Base-by-base conservation (phyloP, 1,140 invertebrate genomes). In the Trichonephila clavipes region DNA sequence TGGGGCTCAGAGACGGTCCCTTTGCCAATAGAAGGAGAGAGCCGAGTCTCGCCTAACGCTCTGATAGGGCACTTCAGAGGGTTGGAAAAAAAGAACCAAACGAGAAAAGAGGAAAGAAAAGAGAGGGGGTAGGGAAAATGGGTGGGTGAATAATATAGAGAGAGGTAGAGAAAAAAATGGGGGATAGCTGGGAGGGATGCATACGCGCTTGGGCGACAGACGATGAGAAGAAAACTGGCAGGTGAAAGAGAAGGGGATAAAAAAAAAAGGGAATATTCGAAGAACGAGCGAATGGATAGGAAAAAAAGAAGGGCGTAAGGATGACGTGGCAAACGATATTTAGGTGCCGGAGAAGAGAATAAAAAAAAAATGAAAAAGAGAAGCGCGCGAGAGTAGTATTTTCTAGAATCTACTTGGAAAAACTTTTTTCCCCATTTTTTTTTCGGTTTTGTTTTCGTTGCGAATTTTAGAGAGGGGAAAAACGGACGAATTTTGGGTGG, bases 31-130 rank as follows among this genome's bases (percentile, higher is more conserved):
- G 64, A 88, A 34, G 40, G 21, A 66, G 87, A 88, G 87, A 88
- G 44, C 62, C 14, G 64, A 16, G 62, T 69, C 34, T 69, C 66
- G 87, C n/a, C 87, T 61, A 72, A 51, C 87, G 87, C 64, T 87
- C 85, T 88, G 87, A 88, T 88, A 88, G 87, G 87, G 64, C 64
- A 69, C 62, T 88, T 88, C 62, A 88, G 64, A 44, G 51, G 28
- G 87, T 34, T 62, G 64, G 87, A 69, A 62, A 64, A 61, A 62
- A 69, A 88, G 59, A 88, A 88, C 24, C 61, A 58, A 88, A 88
- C 62, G 21, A 66, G 34, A 72, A 24, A 21, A 72, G 66, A 72
- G 34, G 34, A 64, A 58, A 64, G 85, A 28, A 64, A 87, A 51
- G 44, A 51, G 34, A 34, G 34, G 21, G 34, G 19, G 59, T 10